phyloP scores from a whole-genome alignment of 1,140 invertebrate genomes.

The Palaemon carinicauda region DNA sequence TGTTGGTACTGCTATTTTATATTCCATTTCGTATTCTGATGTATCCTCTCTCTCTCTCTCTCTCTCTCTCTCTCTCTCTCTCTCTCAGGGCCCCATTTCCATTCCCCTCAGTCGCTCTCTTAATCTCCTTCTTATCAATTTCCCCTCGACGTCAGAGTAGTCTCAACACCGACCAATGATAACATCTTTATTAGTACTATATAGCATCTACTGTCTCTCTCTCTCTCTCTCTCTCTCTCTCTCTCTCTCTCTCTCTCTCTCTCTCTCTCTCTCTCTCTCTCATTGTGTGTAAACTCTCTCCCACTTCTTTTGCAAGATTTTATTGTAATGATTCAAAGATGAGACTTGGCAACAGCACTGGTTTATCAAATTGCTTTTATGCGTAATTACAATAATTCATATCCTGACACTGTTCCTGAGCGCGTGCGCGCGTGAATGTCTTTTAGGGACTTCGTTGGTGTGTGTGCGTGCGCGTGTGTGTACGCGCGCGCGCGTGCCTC shows the following conservation, averaged over 20 bases:
- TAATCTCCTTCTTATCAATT: no score
- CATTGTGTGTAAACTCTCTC: background rate
- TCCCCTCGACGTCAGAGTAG: no score
- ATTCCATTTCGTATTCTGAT: background rate
- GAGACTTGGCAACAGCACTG: no score
- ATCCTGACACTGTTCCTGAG: no score
- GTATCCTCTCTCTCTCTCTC: background rate
- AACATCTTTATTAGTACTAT: no score
- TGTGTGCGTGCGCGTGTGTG: background rate
- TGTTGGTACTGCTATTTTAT: background rate
- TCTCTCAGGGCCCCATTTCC: background rate
- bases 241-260: background rate
- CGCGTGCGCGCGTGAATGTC: background rate
- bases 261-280: background rate
- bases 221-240: background rate
- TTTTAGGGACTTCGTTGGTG: background rate
- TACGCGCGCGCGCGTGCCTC: background rate
- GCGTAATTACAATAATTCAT: no score
- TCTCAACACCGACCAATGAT: no score
- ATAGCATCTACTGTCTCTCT: background rate
- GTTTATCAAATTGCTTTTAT: no score
- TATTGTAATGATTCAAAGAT: background rate
- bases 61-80: no score
- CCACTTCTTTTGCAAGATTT: background rate
- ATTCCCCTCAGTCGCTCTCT: background rate